Evolutionary conservation across 2,113 vertebrate species (phyloP), one percentile per base, ranked within the genome.

Genomic region (Callorhinus ursinus): DNA sequence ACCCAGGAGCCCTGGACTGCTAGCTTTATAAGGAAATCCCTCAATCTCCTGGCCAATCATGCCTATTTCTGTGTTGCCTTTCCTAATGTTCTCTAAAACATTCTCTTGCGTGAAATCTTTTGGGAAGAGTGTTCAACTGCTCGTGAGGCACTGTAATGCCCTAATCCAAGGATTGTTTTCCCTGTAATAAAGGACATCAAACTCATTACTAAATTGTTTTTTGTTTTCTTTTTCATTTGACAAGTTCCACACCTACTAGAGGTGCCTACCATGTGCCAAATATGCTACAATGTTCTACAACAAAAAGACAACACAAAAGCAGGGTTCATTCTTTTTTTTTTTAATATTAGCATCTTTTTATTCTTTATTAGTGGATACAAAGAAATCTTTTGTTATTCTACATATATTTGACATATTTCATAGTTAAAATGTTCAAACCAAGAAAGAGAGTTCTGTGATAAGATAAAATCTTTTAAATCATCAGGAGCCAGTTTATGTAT

Each of bases 381-480:
- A 88, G 31, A 95, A 81, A 81, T 87, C 49, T 85, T 71, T 92
- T n/a, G 28, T 86, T 77, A 72, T 31, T 77, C 59, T 90, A 88
- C 26, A 92, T 69, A 76, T 87, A 80, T 28, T 84, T 84, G 36
- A 53, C 28, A 71, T 15, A 90, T 85, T 96, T 93, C 76, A 21
- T 85, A 82, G 89, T 57, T 82, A 95, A 95, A 96, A 92, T 7
- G 69, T 51, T 69, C 16, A 90, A 93, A 49, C 28, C 6, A 80
- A 69, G 63, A 65, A 92, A 87, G 19, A 65, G 11, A 65, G 7
- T 65, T 88, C 7, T 81, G 36, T 74, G 51, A 36, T 80, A 95
- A 93, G n/a, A 95, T 53, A 69, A 88, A 94, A 87, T 77, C 39
- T 57, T 63, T 88, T 83, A 93, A 67, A 76, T 46, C 42, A 92